Conservation (phyloP, 2,888 invertebrate genomes). For the Trichogramma dendrolimi region DNA sequence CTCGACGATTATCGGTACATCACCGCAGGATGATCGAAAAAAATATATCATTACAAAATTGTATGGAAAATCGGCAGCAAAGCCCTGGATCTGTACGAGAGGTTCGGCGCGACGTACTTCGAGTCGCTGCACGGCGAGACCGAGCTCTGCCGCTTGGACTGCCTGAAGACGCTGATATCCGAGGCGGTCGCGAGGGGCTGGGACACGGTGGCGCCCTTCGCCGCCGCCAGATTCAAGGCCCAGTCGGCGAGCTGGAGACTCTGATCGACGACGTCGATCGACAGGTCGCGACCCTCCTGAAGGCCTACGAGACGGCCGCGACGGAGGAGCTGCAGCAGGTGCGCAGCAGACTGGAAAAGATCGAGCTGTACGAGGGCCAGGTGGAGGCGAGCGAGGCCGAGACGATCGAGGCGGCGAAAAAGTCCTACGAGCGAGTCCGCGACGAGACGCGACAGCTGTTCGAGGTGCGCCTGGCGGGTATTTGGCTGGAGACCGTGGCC, state of each 20-base stretch:
- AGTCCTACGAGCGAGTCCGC: conserved; percentile 1
- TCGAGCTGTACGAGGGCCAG: not conserved
- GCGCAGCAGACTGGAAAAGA: conserved; percentile 16
- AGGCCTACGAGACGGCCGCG: conserved; percentile 23
- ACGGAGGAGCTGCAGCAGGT: conserved; percentile 18
- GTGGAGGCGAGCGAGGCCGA: not conserved
- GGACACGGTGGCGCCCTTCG: conserved; percentile 20
- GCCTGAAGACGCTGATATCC: conserved; percentile 15
- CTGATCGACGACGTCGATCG: no score
- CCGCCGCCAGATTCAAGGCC: conserved; percentile 16
- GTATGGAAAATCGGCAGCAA: no score
- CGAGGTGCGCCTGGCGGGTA: no score
- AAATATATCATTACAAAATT: no score
- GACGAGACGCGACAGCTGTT: no score
- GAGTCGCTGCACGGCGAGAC: conserved; percentile 24
- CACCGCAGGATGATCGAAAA: no score
- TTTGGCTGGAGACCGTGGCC: no score
- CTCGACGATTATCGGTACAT: conserved; percentile 5
- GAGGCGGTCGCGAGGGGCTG: conserved; percentile 19
- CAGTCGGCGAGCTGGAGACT: conserved; percentile 7
- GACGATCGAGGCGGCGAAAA: not conserved
- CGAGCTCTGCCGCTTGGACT: conserved; percentile 24
- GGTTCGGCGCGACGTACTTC: conserved; percentile 16
- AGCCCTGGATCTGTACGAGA: no score
- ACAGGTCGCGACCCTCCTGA: conserved; percentile 17